These are phyloP conservation scores for Drepana arcuata DNA, from an alignment of 1,140 invertebrate species.

Conservation along the genomic window DNA sequence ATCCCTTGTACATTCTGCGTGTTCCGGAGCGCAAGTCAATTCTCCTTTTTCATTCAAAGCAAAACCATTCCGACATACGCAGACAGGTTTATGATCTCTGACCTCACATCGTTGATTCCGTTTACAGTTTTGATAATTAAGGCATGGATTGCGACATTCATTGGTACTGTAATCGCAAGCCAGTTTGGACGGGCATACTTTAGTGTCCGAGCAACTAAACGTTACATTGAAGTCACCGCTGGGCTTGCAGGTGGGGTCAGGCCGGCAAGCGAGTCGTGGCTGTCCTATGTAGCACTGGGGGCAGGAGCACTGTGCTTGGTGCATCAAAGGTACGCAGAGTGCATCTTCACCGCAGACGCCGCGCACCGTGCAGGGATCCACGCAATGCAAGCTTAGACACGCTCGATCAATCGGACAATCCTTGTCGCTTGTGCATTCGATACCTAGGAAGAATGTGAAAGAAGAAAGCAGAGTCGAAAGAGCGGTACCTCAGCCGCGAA, in stretches of 20 bases:
- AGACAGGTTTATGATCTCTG: constrained; percentile 85
- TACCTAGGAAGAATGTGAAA: constrained; percentile 83
- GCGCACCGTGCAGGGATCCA: constrained; percentile 90
- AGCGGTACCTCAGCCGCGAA: constrained; percentile 77
- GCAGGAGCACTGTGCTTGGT: constrained; percentile 88
- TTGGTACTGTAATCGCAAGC: constrained; percentile 79
- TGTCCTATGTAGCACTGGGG: constrained; percentile 89
- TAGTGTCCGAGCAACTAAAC: constrained; percentile 76
- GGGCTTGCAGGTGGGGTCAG: constrained; percentile 81
- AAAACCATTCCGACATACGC: constrained; percentile 91
- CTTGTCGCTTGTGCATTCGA: constrained; percentile 90
- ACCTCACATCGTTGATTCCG: constrained; percentile 91
- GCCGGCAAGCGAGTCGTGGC: constrained; percentile 82
- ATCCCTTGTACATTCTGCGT: constrained; percentile 83
- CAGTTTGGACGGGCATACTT: constrained; percentile 82
- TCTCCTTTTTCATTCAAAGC: constrained; percentile 88
- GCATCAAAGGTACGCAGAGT: constrained; percentile 85
- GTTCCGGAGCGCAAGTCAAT: constrained; percentile 85
- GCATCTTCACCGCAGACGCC: constrained; percentile 92
- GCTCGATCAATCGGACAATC: constrained; percentile 93
- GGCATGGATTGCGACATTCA: constrained; percentile 86
- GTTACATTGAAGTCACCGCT: constrained; percentile 52
- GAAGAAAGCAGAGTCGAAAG: constrained; percentile 81
- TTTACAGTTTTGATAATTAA: constrained; percentile 76
- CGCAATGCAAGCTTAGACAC: constrained; percentile 88